Base-by-base conservation (phyloP, 2,113 vertebrate genomes). In the Pterocles orientalis region DNA sequence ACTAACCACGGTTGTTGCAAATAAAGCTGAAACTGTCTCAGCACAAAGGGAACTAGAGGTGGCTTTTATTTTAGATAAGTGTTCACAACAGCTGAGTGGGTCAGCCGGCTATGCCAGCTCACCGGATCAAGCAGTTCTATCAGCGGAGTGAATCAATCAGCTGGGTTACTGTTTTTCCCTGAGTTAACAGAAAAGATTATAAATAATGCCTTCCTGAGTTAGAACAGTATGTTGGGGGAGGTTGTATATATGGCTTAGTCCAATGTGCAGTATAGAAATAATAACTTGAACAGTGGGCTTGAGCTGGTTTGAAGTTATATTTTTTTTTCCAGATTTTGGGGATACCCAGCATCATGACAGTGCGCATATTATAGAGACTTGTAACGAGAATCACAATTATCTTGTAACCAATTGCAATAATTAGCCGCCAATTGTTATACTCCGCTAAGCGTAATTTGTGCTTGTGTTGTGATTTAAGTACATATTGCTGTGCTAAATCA, bases 141-240 rank as follows among this genome's bases (percentile, higher is more conserved):
- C 36, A 84, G 33, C 13, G 68, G 19, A 82, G 34, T 79, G 34
- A 87, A 51, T 76, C 20, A 84, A 62, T 4, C 25, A 91, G 17
- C 54, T 91, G 50, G 53, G n/a, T 57, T 82, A 47, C 25, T 87
- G 8, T 60, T 92, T 73, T 29, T 45, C 28, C 19, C 25, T 34
- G 34, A 64, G 34, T 79, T 79, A 71, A 64, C 2, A 41, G 14
- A 79, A 78, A 70, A 60, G 4, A 34, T 28, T 53, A 25, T 10
- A 43, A n/a, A n/a, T n/a, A 71, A 82, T 36, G 6, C 68, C n/a
- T 87, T 94, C 36, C 36, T 66, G 28, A 81, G 18, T 39, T 48
- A 80, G 6, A 33, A 4, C 4, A 31, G 18, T 43, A 5, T 26
- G 6, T 3, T 29, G 5, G 2, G 2, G 1, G 1, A 47, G 57